These are phyloP conservation scores for Tinea semifulvella DNA, from an alignment of 2,888 invertebrate genomes.

Conservation along the genomic window DNA sequence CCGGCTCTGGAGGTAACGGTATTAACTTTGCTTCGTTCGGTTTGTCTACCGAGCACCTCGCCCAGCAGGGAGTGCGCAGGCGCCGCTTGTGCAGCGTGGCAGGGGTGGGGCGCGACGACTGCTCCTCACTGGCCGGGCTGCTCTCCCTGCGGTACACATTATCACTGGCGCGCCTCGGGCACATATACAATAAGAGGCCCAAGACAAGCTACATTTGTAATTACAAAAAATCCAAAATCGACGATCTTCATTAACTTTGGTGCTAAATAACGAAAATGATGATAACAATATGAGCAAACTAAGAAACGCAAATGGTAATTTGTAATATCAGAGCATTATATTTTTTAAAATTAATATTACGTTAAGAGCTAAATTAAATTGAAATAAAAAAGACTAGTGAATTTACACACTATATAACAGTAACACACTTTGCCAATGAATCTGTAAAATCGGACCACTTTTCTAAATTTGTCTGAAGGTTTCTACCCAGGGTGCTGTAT, in stretches of 20 bases:
- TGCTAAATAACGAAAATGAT: background rate
- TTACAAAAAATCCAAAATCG: conserved; percentile 1
- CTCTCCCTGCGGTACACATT: conserved; percentile 67
- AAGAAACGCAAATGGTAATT: background rate
- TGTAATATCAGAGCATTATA: too few relatives aligned
- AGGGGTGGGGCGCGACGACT: conserved; percentile 42
- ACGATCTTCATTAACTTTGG: background rate
- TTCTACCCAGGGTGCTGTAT: too few relatives aligned
- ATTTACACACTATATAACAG: too few relatives aligned
- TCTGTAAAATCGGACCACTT: too few relatives aligned
- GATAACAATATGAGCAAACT: background rate
- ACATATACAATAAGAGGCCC: conserved; percentile 1
- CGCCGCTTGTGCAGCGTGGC: conserved; percentile 74
- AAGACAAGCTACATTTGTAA: conserved; percentile 2
- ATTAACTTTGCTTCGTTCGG: conserved; percentile 72
- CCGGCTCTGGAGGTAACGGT: conserved; percentile 40
- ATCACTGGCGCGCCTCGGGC: conserved; percentile 39
- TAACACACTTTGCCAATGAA: too few relatives aligned
- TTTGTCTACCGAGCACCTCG: conserved; percentile 76
- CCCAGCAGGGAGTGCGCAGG: conserved; percentile 84
- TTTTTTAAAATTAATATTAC: too few relatives aligned
- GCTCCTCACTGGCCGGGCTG: conserved; percentile 42
- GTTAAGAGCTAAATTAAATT: too few relatives aligned
- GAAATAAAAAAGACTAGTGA: too few relatives aligned
- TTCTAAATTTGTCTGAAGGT: too few relatives aligned